These are phyloP conservation scores for Trichechus manatus DNA, from an alignment of 2,113 vertebrate species.

Conservation along the genomic window DNA sequence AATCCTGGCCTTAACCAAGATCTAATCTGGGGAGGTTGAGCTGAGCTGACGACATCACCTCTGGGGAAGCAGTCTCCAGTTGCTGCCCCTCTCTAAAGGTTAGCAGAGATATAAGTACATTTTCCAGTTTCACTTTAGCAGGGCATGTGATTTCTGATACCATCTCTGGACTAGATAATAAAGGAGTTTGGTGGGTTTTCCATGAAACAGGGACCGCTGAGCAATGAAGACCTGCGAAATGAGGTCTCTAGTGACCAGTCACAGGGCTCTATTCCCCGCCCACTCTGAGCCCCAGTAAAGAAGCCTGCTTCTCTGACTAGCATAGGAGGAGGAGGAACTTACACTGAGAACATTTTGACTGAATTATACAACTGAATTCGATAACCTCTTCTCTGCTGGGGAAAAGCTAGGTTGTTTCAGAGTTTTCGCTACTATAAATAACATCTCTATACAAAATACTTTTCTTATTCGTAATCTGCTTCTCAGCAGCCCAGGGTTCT, in stretches of 20 bases:
- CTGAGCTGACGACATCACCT: neutral
- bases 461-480: neutral
- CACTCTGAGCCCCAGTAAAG: rapidly evolving
- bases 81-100: slow-evolving; percentile 47
- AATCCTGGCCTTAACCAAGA: neutral
- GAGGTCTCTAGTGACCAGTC: neutral
- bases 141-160: slow-evolving; percentile 11
- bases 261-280: neutral
- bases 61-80: neutral
- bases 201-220: neutral
- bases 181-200: neutral
- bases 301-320: neutral
- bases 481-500: neutral
- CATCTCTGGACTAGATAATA: neutral
- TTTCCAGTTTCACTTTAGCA: neutral
- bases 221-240: rapidly evolving
- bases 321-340: too few relatives aligned
- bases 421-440: neutral
- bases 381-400: neutral
- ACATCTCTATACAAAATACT: neutral
- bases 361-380: neutral
- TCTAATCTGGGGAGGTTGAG: neutral
- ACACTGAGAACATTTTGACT: neutral
- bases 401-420: neutral
- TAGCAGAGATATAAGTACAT: neutral